Evolutionary conservation across 2,888 invertebrate genomes (phyloP).

Genomic region (Gibbula magus): DNA sequence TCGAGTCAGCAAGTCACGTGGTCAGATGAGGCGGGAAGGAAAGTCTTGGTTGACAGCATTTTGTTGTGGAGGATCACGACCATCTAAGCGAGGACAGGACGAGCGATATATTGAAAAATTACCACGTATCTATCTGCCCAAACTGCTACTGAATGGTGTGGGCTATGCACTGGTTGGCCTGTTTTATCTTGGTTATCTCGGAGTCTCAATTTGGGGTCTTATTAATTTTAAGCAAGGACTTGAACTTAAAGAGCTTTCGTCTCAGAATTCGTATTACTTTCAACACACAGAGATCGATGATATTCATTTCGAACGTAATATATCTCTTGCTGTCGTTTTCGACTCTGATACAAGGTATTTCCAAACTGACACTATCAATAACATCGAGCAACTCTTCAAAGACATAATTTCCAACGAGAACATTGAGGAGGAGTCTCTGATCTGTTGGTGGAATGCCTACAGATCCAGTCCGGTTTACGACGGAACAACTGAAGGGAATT

Average conservation of each 20-base stretch:
- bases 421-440: constrained; percentile 29
- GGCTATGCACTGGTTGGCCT: constrained; percentile 45
- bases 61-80: constrained; percentile 69
- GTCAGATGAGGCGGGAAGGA: constrained; percentile 31
- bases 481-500: constrained; percentile 22
- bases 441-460: constrained; percentile 39
- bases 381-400: constrained; percentile 27
- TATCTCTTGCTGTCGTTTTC: constrained; percentile 42
- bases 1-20: constrained; percentile 34
- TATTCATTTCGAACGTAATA: constrained; percentile 27
- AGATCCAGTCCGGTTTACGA: constrained; percentile 27
- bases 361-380: not conserved
- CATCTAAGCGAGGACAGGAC: constrained; percentile 40
- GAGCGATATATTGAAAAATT: constrained; percentile 53
- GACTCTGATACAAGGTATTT: constrained; percentile 36
- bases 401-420: constrained; percentile 20
- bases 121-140: constrained; percentile 44
- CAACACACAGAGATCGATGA: constrained; percentile 34
- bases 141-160: constrained; percentile 37
- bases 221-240: constrained; percentile 21
- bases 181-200: constrained; percentile 54
- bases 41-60: not conserved
- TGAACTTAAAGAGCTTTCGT: constrained; percentile 54
- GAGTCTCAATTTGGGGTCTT: constrained; percentile 57
- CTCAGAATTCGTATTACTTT: constrained; percentile 57